phyloP scores from a whole-genome alignment of 1,140 invertebrate species.

The Neelides sp. region DNA sequence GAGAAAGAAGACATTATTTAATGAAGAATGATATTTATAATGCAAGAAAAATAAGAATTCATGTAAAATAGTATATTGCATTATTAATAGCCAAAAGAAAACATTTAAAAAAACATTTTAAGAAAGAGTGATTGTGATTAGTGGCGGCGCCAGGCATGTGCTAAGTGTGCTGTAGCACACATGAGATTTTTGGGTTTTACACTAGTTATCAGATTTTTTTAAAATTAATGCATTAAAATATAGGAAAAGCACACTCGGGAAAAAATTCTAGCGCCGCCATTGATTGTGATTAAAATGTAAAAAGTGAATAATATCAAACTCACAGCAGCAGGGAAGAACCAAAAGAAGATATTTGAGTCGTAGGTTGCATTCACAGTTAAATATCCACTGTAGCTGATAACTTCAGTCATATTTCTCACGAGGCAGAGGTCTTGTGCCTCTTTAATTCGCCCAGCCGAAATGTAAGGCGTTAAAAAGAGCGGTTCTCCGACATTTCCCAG shows the following conservation, averaged over 20 bases:
- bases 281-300: conserved; percentile 3
- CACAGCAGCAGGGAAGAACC: conserved; percentile 41
- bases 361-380: conserved; percentile 40
- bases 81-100: not conserved
- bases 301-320: conserved; percentile 10
- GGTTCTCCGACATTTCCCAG: conserved; percentile 36
- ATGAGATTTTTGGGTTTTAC: not conserved
- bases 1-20: not conserved
- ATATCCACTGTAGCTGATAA: conserved; percentile 38
- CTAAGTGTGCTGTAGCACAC: not conserved
- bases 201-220: not conserved
- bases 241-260: no score
- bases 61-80: not conserved
- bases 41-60: not conserved
- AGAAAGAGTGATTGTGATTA: not conserved
- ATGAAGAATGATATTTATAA: not conserved
- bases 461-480: conserved; percentile 37
- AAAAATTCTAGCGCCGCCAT: not conserved
- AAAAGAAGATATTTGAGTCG: conserved; percentile 43
- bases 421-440: conserved; percentile 31
- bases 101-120: conserved; percentile 1
- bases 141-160: not conserved
- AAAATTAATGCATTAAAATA: not conserved
- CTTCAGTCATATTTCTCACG: conserved; percentile 23
- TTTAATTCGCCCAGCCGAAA: conserved; percentile 36